These are phyloP conservation scores for Sinopyrophorus schimmeli DNA, from an alignment of 2,888 invertebrate species.

Conservation along the genomic window DNA sequence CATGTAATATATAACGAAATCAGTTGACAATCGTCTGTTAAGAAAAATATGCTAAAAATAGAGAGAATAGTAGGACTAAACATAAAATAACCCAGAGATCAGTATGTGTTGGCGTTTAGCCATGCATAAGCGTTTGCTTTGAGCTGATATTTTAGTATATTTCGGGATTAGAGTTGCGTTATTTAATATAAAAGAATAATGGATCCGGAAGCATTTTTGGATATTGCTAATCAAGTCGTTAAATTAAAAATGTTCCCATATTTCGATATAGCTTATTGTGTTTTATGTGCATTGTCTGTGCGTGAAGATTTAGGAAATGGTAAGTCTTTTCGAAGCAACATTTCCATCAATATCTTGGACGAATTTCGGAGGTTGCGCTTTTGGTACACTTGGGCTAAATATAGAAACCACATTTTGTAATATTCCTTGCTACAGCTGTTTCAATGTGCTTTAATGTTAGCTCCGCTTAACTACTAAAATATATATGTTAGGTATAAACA, in stretches of 20 bases:
- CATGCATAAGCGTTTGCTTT: slow-evolving; percentile 27
- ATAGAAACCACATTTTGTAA: too few species aligned
- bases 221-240: slow-evolving; percentile 98
- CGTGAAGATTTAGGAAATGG: slow-evolving; percentile 93
- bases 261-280: slow-evolving; percentile 97
- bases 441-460: slow-evolving; percentile 5
- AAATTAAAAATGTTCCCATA: slow-evolving; percentile 99
- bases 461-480: too few species aligned
- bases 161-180: slow-evolving; percentile 21
- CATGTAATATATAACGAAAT: too few species aligned
- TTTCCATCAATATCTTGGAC: slow-evolving; percentile 5
- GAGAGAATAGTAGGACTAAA: too few species aligned
- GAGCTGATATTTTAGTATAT: slow-evolving; percentile 32
- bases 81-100: slow-evolving; percentile 27
- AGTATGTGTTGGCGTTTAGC: slow-evolving; percentile 30
- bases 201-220: slow-evolving; percentile 96
- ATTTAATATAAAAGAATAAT: too few species aligned
- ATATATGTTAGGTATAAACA: slow-evolving; percentile 6
- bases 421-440: slow-evolving; percentile 23
- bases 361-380: slow-evolving; percentile 19
- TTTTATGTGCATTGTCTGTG: slow-evolving; percentile 91
- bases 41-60: too few species aligned
- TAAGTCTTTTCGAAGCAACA: slow-evolving; percentile 55
- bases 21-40: too few species aligned
- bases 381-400: slow-evolving; percentile 7